phyloP scores from a whole-genome alignment of 2,888 invertebrate genomes.

The Eustalomyia histrio region DNA sequence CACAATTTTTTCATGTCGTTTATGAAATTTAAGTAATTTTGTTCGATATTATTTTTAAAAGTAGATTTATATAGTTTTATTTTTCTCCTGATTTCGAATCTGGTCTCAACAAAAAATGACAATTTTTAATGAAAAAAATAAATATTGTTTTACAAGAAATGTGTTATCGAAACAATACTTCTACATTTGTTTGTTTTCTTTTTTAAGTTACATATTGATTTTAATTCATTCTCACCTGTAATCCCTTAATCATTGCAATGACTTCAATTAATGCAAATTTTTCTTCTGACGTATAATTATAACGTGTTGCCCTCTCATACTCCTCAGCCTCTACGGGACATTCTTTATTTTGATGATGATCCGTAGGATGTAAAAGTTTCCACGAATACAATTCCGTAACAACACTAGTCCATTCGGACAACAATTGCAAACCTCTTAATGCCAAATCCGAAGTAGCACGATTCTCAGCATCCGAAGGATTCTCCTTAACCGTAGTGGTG shows the following conservation, averaged over 20 bases:
- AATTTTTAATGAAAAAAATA: no score
- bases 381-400: conserved; percentile 98
- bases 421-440: conserved; percentile 92
- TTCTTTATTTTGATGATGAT: conserved; percentile 95
- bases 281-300: conserved; percentile 98
- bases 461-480: conserved; percentile 94
- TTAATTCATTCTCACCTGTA: conserved; percentile 82
- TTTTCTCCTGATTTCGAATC: no score
- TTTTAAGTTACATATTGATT: no score
- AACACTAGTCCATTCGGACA: conserved; percentile 98
- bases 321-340: conserved; percentile 98
- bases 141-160: no score
- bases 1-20: no score
- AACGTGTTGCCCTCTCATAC: conserved; percentile 97
- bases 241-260: conserved; percentile 99
- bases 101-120: no score
- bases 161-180: no score
- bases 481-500: conserved; percentile 93
- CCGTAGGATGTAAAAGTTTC: conserved; percentile 98
- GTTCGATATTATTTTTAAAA: no score
- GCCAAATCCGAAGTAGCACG: conserved; percentile 94
- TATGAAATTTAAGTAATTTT: no score
- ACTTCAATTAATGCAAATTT: conserved; percentile 99
- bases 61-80: no score
- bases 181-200: no score